Conservation (phyloP, 2,888 invertebrate species). For the Nomada goodeniana region DNA sequence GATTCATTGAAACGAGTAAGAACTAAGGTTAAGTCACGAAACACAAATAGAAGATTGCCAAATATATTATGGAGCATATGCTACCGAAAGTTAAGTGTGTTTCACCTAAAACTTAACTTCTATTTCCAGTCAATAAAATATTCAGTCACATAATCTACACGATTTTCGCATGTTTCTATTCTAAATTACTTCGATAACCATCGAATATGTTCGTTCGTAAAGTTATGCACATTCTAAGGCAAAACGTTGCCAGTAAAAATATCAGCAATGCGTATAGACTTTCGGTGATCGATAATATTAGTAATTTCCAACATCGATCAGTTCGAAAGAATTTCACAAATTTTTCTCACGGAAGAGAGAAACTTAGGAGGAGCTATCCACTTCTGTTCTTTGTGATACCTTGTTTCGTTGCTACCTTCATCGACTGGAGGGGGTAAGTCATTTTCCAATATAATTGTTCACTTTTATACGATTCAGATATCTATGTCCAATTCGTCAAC, state of each 20-base stretch:
- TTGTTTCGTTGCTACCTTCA: constrained; percentile 15
- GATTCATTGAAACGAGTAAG: no score
- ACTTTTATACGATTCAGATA: background rate
- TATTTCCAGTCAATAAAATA: no score
- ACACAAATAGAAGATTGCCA: no score
- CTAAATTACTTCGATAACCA: background rate
- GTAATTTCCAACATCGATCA: constrained; percentile 10
- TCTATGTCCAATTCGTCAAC: no score
- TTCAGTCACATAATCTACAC: no score
- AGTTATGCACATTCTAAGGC: constrained; percentile 21
- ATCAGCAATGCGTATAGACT: background rate
- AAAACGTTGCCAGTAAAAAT: background rate
- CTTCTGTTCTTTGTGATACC: constrained; percentile 20
- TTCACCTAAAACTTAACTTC: no score
- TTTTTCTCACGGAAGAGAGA: background rate
- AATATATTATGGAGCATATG: no score
- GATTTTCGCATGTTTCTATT: background rate
- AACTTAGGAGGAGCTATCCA: background rate
- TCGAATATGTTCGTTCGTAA: constrained; percentile 31
- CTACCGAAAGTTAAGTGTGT: no score
- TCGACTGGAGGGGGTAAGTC: constrained; percentile 35
- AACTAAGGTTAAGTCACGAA: no score
- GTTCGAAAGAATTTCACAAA: constrained; percentile 10
- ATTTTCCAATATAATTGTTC: background rate
- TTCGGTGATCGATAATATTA: constrained; percentile 2